These are phyloP conservation scores for Hypotaenidia philippensis DNA, from an alignment of 2,797 vertebrate species.

Conservation along the genomic window DNA sequence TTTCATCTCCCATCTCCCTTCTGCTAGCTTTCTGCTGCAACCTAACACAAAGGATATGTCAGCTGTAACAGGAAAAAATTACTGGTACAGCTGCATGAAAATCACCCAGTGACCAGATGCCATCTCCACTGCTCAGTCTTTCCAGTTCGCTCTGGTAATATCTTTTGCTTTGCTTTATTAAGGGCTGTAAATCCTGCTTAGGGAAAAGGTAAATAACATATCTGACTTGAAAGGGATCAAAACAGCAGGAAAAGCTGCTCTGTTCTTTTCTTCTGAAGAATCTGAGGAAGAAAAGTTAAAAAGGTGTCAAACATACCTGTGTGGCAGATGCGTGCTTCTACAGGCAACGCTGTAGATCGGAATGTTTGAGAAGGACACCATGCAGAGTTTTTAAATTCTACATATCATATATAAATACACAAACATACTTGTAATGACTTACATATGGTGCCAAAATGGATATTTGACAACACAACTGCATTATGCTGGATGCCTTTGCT, in stretches of 20 bases:
- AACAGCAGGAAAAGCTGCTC: background rate
- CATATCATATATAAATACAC: background rate
- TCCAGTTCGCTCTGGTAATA: background rate
- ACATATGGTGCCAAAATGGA: background rate
- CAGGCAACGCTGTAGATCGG: background rate
- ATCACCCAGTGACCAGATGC: background rate
- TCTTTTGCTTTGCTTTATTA: background rate
- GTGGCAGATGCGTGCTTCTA: background rate
- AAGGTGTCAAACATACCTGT: background rate
- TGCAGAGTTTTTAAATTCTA: accelerated
- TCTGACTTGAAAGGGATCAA: background rate
- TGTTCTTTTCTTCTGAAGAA: background rate
- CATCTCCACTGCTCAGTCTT: background rate
- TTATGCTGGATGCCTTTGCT: background rate
- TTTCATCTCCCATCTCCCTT: background rate
- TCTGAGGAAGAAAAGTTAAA: background rate
- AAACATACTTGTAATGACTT: background rate
- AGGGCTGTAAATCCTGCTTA: background rate
- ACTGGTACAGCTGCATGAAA: background rate
- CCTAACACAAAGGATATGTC: background rate
- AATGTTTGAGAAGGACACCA: background rate
- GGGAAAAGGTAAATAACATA: background rate
- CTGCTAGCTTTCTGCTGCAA: background rate
- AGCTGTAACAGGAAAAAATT: background rate
- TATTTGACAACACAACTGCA: background rate